phyloP scores from a whole-genome alignment of 2,888 invertebrate genomes.

The Muschampia plurimacula region DNA sequence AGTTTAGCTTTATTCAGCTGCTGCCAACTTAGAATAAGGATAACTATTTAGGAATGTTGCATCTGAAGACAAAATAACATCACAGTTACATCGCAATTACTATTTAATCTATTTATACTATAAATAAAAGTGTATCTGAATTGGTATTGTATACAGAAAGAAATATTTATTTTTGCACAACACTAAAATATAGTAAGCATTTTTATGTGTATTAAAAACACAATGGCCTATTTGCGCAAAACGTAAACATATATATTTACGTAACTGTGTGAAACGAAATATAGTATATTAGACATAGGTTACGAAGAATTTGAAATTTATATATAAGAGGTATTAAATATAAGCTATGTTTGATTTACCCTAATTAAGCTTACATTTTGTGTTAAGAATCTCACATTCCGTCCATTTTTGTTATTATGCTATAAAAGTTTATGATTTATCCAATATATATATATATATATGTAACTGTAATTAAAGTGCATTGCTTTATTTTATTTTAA shows the following conservation, averaged over 20 bases:
- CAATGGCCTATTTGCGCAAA: slow-evolving; percentile 2
- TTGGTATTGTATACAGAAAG: not conserved
- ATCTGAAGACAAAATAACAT: slow-evolving; percentile 23
- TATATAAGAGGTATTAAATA: slow-evolving; percentile 25
- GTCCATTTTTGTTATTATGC: slow-evolving; percentile 84
- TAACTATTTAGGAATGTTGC: slow-evolving; percentile 15
- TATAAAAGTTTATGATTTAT: slow-evolving; percentile 70
- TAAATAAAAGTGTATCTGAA: not conserved
- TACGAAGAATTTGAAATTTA: slow-evolving; percentile 8
- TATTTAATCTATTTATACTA: not conserved
- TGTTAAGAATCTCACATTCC: slow-evolving; percentile 82
- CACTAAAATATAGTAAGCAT: not conserved
- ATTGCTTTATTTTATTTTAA: slow-evolving; percentile 68
- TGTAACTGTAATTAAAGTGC: slow-evolving; percentile 56
- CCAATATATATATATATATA: slow-evolving; percentile 74
- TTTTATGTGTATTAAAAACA: not conserved
- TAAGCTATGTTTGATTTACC: slow-evolving; percentile 32
- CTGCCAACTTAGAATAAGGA: slow-evolving; percentile 32
- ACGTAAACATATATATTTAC: not conserved
- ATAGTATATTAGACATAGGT: slow-evolving; percentile 16
- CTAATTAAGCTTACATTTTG: slow-evolving; percentile 49
- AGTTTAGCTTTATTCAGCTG: slow-evolving; percentile 33
- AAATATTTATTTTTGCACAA: slow-evolving; percentile 17
- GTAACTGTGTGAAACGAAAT: not conserved
- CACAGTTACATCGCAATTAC: slow-evolving; percentile 14